Conservation (phyloP, 2,797 vertebrate genomes). For the Leuciscus waleckii region DNA sequence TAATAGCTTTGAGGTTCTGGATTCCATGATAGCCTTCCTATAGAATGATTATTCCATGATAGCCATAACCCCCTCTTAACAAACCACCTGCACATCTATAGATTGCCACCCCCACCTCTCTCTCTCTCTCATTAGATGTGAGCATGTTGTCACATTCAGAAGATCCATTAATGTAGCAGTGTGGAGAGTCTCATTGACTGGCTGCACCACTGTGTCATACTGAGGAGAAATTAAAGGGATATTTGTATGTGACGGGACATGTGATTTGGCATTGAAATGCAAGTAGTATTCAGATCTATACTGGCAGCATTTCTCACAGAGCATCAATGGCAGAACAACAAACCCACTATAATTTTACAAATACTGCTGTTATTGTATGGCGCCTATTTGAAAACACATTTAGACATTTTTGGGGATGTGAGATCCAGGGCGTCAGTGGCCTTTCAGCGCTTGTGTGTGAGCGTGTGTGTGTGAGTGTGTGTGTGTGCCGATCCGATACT, state of each 20-base stretch:
- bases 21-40: slow-evolving; percentile 37
- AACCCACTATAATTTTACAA: no score
- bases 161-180: slow-evolving; percentile 47
- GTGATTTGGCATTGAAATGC: slow-evolving; percentile 38
- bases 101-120: not conserved
- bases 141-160: slow-evolving; percentile 56
- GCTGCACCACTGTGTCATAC: slow-evolving; percentile 28
- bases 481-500: no score
- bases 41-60: slow-evolving; percentile 10
- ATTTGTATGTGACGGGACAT: slow-evolving; percentile 46
- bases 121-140: slow-evolving; percentile 35
- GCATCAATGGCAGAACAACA: no score
- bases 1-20: slow-evolving; percentile 52
- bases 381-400: no score
- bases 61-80: not conserved
- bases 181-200: slow-evolving; percentile 50
- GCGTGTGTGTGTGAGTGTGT: no score
- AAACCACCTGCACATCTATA: slow-evolving; percentile 30
- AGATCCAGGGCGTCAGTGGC: no score
- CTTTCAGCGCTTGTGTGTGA: no score
- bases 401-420: no score
- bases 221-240: slow-evolving; percentile 43
- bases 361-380: no score
- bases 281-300: slow-evolving; percentile 40
- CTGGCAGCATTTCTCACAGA: no score